Conservation (phyloP, 2,113 vertebrate genomes). For the Ammodytes marinus region DNA sequence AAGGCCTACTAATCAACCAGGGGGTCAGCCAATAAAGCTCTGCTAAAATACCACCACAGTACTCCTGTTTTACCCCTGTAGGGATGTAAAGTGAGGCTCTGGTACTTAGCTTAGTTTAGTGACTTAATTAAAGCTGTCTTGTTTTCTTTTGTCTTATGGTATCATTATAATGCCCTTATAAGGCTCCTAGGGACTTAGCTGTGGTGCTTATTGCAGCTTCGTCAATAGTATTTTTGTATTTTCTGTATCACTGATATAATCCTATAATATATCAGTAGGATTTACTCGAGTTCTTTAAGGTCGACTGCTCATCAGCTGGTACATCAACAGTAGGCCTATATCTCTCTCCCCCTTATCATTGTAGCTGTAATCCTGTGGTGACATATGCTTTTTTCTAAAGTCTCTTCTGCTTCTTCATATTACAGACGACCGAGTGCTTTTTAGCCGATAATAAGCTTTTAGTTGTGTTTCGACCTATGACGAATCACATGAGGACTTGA, state of each 20-base stretch:
- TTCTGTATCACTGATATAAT: conserved; percentile 41
- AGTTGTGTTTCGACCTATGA: conserved; percentile 18
- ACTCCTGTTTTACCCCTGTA: not conserved
- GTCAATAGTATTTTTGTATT: conserved; percentile 30
- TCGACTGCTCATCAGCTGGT: not conserved
- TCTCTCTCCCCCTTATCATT: not conserved
- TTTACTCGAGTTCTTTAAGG: conserved; percentile 11
- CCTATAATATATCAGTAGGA: conserved; percentile 33
- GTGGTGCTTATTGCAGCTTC: not conserved
- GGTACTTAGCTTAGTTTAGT: conserved; percentile 15
- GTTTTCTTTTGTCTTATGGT: not conserved
- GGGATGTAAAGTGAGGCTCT: not conserved
- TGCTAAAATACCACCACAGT: not conserved
- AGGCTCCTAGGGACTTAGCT: conserved; percentile 19
- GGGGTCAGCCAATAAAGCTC: not conserved
- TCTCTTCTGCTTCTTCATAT: conserved; percentile 42
- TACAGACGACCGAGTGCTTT: conserved; percentile 37
- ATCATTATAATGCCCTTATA: conserved; percentile 1
- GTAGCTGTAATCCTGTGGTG: conserved; percentile 54
- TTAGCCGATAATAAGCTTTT: conserved; percentile 64
- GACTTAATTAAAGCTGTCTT: conserved; percentile 32
- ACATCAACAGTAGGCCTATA: not conserved
- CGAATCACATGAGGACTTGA: conserved; percentile 36
- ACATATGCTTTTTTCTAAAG: conserved; percentile 51
- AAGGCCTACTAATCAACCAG: not conserved